phyloP scores from a whole-genome alignment of 2,888 invertebrate genomes.

The Oligia latruncula region DNA sequence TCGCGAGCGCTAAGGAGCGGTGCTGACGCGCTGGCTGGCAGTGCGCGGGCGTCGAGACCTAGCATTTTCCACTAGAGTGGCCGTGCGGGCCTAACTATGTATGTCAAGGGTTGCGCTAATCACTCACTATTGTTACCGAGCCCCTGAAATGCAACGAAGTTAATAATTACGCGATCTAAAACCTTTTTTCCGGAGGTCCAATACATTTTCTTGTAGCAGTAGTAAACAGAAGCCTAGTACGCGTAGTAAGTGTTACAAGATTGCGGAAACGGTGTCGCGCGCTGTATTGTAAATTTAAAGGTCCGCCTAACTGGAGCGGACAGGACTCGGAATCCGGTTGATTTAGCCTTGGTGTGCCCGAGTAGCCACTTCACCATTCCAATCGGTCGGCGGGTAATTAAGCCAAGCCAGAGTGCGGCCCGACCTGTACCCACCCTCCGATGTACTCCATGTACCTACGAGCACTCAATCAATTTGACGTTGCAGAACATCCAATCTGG shows the following conservation, averaged over 20 bases:
- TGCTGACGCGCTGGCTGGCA: slow-evolving; percentile 55
- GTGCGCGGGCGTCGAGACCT: slow-evolving; percentile 81
- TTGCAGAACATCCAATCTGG: slow-evolving; percentile 39
- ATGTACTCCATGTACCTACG: slow-evolving; percentile 63
- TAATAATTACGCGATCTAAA: slow-evolving; percentile 69
- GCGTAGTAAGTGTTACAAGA: slow-evolving; percentile 67
- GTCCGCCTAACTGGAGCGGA: slow-evolving; percentile 88
- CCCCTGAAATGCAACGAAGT: slow-evolving; percentile 81
- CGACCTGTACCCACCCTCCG: slow-evolving; percentile 76
- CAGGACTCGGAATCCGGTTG: slow-evolving; percentile 88
- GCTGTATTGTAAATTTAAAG: slow-evolving; percentile 80
- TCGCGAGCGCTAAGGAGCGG: slow-evolving; percentile 69
- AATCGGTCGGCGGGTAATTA: slow-evolving; percentile 86
- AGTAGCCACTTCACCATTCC: slow-evolving; percentile 89
- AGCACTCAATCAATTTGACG: slow-evolving; percentile 61
- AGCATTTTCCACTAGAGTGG: slow-evolving; percentile 88
- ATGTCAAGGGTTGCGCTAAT: slow-evolving; percentile 89
- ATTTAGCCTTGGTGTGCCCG: slow-evolving; percentile 86
- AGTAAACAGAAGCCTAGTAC: slow-evolving; percentile 25
- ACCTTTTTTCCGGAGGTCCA: slow-evolving; percentile 58
- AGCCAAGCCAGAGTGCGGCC: slow-evolving; percentile 76
- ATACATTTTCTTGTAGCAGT: slow-evolving; percentile 33
- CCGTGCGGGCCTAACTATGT: slow-evolving; percentile 83
- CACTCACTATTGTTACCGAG: slow-evolving; percentile 84
- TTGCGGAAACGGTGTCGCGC: slow-evolving; percentile 82